Evolutionary conservation across 2,797 vertebrate species (phyloP), one percentile per base, ranked within the genome.

Genomic region (Hephaestus fuliginosus): DNA sequence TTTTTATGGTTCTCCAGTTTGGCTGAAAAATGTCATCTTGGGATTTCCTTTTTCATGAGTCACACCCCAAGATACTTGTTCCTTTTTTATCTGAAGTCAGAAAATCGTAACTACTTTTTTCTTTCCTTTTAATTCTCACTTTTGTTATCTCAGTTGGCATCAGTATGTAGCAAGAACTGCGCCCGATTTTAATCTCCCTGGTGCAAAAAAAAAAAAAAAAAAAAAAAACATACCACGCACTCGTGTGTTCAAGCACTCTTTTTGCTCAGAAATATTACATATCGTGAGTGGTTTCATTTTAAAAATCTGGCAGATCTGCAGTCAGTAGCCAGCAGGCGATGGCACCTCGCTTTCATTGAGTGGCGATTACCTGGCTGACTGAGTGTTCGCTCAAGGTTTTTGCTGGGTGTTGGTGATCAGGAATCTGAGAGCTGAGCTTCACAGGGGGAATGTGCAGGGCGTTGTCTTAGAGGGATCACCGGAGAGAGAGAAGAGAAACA

Each of bases 401-500:
- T n/a, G 43, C n/a, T 28, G n/a, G 22, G 17, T 46, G 65, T 57
- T 67, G 68, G 62, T 62, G 44, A 62, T 65, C 53, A 62, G 76
- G 51, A 75, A 76, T 36, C 33, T 3, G 49, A 70, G 63, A 20
- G 15, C 53, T n/a, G 30, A 56, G 69, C 63, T 84, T 60, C 78
- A 66, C 17, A 0, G 55, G 46, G 86, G 82, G 87, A 93, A 92
- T 93, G 71, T 90, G 79, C 66, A 84, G 94, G 95, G 93, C 84
- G 95, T 95, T 93, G 92, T 87, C 92, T 85, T 56, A 30, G 25
- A 86, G 79, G 82, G 82, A 95, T 85, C 68, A 86, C 86, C 90
- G 70, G 58, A 39, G 67, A 90, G 74, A 90, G 74, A 80, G 83
- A 60, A 49, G 25, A 79, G 60, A 81, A 79, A 74, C 56, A 41